Evolutionary conservation across 2,797 vertebrate species (phyloP).

Genomic region (Falco rusticolus): DNA sequence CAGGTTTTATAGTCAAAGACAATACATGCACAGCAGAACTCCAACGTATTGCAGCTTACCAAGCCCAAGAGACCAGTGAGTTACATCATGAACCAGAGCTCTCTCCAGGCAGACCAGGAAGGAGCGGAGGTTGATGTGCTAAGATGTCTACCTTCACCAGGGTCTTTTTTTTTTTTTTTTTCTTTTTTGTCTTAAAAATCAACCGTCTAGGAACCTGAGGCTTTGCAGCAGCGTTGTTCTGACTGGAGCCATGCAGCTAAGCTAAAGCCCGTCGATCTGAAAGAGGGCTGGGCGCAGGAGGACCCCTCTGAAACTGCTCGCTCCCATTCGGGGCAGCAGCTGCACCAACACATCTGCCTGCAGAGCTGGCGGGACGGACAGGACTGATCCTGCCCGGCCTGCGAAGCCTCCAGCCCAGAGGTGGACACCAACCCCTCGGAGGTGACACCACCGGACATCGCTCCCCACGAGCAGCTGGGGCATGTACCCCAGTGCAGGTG

Average conservation of each 20-base stretch:
- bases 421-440: background rate
- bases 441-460: background rate
- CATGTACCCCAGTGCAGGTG: background rate
- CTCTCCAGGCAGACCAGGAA: conserved; percentile 8
- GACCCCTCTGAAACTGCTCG: background rate
- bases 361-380: background rate
- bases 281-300: background rate
- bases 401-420: background rate
- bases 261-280: background rate
- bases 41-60: conserved; percentile 34
- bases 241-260: background rate
- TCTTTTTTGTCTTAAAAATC: conserved; percentile 23
- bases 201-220: background rate
- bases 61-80: conserved; percentile 25
- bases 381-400: background rate
- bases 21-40: conserved; percentile 31
- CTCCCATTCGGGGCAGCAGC: background rate
- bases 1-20: conserved; percentile 36
- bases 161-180: background rate
- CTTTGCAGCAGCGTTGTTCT: background rate
- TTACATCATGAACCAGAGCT: conserved; percentile 41
- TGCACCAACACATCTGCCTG: background rate
- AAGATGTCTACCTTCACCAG: conserved; percentile 36
- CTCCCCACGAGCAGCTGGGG: background rate
- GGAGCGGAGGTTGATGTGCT: background rate